Percentiles rank a stretch among this genome's conserved stretches.
These are phyloP conservation scores for Heliconius melpomene DNA, from an alignment of 1,140 invertebrate genomes.

Conservation along the genomic window DNA sequence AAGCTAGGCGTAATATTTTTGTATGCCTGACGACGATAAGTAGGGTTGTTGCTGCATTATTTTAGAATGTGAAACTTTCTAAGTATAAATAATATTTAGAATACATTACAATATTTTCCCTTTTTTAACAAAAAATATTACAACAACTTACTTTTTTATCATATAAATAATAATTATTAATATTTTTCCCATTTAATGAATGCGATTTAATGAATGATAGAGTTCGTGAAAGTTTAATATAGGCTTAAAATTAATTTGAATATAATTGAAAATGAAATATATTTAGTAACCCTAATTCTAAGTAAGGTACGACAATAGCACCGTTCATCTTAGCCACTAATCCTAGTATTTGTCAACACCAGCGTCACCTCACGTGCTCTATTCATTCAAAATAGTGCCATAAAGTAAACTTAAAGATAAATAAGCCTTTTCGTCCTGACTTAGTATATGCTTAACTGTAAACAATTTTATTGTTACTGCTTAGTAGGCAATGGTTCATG, in stretches of 20 bases:
- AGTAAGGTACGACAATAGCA: background rate
- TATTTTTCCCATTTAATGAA: too few species aligned
- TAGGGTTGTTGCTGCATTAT: background rate
- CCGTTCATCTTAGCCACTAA: slow-evolving; percentile 38
- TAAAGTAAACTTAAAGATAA: slow-evolving; percentile 41
- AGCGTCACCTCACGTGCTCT: slow-evolving; percentile 65
- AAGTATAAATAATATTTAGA: too few species aligned
- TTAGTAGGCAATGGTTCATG: background rate
- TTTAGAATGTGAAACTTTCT: background rate
- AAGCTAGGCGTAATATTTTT: slow-evolving; percentile 10
- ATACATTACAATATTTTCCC: too few species aligned
- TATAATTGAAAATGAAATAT: too few species aligned
- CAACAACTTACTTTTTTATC: too few species aligned
- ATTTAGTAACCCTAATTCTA: background rate
- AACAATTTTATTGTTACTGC: background rate
- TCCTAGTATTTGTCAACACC: slow-evolving; percentile 62
- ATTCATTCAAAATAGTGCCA: slow-evolving; percentile 51
- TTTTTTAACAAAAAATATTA: too few species aligned
- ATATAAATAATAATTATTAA: too few species aligned
- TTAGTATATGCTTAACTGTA: background rate
- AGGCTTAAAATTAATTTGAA: background rate
- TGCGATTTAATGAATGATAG: too few species aligned
- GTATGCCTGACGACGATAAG: background rate
- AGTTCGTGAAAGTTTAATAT: too few species aligned
- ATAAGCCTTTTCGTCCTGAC: background rate